A percentile compares a stretch with the other conserved stretches of the same genome.
Evolutionary conservation across 2,888 invertebrate genomes (phyloP).

Genomic region (Cryptosula pallasiana): DNA sequence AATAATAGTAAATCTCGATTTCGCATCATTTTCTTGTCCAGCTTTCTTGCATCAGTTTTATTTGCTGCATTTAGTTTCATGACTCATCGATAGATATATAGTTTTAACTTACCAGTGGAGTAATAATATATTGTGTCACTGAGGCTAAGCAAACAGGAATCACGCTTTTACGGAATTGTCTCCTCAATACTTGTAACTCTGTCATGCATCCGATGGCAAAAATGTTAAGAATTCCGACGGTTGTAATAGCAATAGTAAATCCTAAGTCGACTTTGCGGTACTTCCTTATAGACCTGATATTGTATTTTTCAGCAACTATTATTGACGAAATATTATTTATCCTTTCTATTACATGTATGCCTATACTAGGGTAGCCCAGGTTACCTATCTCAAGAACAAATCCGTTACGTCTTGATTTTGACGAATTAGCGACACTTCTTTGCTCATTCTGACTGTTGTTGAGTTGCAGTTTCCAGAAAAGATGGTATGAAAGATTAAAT

Average conservation of each 20-base stretch:
- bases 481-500: conserved; percentile 4
- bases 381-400: not conserved
- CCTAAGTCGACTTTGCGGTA: conserved; percentile 40
- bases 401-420: not conserved
- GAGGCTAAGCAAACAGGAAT: conserved; percentile 44
- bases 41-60: too few species aligned
- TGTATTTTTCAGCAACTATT: not conserved
- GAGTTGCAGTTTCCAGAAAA: not conserved
- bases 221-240: conserved; percentile 45
- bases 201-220: conserved; percentile 50
- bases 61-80: too few species aligned
- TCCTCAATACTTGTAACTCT: conserved; percentile 41
- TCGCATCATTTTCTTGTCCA: too few species aligned
- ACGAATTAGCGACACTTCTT: not conserved
- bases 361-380: not conserved
- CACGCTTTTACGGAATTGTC: conserved; percentile 40
- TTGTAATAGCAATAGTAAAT: conserved; percentile 45
- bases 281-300: not conserved
- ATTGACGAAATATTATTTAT: not conserved
- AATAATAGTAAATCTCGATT: too few species aligned
- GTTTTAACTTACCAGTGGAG: conserved; percentile 48
- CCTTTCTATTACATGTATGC: not conserved
- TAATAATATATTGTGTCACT: conserved; percentile 47
- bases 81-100: too few species aligned
- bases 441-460: not conserved